These are phyloP conservation scores for Pituophis catenifer DNA, from an alignment of 2,113 vertebrate species.

Conservation along the genomic window DNA sequence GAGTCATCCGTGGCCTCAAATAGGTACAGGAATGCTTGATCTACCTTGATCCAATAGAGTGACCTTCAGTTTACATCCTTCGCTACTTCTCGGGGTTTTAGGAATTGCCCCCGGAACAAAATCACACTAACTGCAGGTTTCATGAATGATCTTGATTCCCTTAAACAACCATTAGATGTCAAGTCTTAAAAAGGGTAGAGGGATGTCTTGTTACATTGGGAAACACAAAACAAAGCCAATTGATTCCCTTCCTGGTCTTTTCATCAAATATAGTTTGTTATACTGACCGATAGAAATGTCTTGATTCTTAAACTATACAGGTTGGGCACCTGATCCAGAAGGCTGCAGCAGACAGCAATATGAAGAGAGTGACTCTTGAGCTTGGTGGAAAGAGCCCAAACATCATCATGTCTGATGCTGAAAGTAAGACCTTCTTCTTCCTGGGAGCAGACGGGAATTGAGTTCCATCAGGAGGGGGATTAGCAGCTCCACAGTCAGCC, in stretches of 20 bases:
- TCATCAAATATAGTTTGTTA: background rate
- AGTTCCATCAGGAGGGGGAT: background rate
- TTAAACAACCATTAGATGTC: background rate
- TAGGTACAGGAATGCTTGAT: background rate
- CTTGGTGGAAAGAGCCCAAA: constrained; percentile 97
- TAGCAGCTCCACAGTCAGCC: background rate
- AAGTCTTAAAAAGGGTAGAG: background rate
- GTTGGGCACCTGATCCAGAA: constrained; percentile 91
- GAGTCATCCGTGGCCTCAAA: background rate
- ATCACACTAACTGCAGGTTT: background rate
- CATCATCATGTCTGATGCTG: constrained; percentile 91
- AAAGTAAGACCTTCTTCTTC: constrained; percentile 71
- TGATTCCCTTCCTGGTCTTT: background rate
- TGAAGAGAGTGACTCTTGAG: constrained; percentile 94
- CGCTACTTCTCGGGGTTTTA: background rate
- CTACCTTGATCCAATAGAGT: background rate
- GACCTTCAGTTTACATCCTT: background rate
- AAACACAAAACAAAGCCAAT: background rate
- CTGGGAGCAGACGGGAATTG: background rate
- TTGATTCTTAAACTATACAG: constrained; percentile 58
- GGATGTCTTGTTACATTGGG: background rate
- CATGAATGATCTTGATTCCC: background rate
- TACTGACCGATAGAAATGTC: background rate
- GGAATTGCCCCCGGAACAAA: background rate
- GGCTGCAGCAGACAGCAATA: constrained; percentile 87